phyloP scores from a whole-genome alignment of 2,888 invertebrate genomes.

The Heliconius erato region DNA sequence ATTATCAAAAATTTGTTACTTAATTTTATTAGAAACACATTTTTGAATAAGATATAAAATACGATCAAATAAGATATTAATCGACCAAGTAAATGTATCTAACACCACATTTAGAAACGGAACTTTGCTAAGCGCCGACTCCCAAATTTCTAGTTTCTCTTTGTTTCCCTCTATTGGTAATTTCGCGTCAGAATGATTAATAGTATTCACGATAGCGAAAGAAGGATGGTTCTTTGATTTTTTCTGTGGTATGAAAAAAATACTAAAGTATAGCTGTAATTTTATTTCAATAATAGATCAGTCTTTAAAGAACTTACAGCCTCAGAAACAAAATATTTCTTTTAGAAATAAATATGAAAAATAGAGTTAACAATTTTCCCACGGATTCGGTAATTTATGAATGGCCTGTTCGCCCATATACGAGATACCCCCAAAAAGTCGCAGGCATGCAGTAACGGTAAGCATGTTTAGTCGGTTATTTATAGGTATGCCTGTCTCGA shows the following conservation, averaged over 20 bases:
- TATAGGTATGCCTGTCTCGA: not conserved
- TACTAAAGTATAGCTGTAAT: not conserved
- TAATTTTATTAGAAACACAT: too few relatives aligned
- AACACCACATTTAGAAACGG: constrained; percentile 19
- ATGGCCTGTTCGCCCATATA: not conserved
- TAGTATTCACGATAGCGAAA: constrained; percentile 24
- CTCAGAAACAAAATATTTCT: not conserved
- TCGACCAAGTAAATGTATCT: not conserved
- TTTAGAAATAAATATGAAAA: too few relatives aligned
- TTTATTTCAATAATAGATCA: not conserved
- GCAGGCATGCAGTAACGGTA: not conserved
- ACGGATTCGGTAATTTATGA: not conserved
- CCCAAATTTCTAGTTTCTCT: constrained; percentile 15
- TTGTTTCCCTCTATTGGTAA: constrained; percentile 12
- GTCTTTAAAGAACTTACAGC: not conserved
- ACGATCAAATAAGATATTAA: not conserved
- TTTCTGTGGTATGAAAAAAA: not conserved
- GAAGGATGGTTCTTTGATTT: not conserved
- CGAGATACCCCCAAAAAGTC: not conserved
- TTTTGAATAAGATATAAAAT: not conserved
- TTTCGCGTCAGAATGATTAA: constrained; percentile 25
- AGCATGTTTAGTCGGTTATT: constrained; percentile 8
- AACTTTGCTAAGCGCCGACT: constrained; percentile 9
- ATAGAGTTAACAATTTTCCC: not conserved
- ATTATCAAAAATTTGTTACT: not conserved